Conservation (phyloP, 2,797 vertebrate species). For the Acrocephalus scirpaceus region DNA sequence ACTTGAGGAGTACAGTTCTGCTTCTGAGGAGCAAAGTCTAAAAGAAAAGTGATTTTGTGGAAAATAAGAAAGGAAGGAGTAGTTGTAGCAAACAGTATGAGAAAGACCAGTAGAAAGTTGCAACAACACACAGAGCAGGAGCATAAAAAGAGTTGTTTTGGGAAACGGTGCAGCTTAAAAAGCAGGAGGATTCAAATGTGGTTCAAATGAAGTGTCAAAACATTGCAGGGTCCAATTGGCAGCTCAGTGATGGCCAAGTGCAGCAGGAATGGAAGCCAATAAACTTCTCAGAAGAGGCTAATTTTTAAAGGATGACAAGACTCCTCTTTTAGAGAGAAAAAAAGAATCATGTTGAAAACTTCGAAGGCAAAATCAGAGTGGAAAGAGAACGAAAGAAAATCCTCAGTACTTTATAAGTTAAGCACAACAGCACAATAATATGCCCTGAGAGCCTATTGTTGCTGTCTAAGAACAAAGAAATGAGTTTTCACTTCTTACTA, state of each 20-base stretch:
- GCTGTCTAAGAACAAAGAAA: conserved; percentile 43
- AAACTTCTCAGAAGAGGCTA: not conserved
- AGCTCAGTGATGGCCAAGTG: not conserved
- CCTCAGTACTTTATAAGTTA: not conserved
- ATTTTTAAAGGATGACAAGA: not conserved
- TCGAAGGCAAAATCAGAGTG: not conserved
- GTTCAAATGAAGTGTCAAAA: not conserved
- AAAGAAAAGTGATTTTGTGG: not conserved
- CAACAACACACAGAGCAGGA: not conserved
- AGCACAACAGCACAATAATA: not conserved
- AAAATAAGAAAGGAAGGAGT: not conserved
- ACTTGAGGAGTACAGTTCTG: not conserved
- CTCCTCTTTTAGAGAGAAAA: not conserved
- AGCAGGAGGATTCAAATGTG: not conserved
- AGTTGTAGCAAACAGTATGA: not conserved
- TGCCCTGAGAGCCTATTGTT: not conserved
- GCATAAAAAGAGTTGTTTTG: not conserved
- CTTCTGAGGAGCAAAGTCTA: not conserved
- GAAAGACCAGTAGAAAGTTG: not conserved
- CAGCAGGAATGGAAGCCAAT: not conserved
- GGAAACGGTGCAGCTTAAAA: not conserved
- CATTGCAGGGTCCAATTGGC: not conserved
- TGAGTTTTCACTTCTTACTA: not conserved
- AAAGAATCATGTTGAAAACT: not conserved
- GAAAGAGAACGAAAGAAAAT: not conserved